Base-by-base conservation (phyloP, 2,113 vertebrate species). In the Hyperopisus bebe region DNA sequence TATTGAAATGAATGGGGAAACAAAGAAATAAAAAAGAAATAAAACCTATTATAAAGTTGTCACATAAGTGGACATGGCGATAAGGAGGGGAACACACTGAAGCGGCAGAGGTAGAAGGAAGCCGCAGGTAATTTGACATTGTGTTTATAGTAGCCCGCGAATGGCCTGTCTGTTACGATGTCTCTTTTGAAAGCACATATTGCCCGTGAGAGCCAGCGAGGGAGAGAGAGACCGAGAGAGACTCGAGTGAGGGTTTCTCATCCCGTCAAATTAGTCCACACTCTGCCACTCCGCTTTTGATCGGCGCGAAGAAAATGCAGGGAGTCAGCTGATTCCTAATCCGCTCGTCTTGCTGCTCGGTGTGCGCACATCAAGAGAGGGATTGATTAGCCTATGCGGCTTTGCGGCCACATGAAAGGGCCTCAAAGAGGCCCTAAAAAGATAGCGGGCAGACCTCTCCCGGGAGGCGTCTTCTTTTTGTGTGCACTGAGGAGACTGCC, bases 321-420 rank as follows among this genome's bases (percentile, higher is more conserved):
- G 21, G 55, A 89, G 91, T 90, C 87, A 91, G 90, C 80, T 87
- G 70, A 90, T 88, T 87, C 90, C 21, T 89, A 92, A 92, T 89
- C 89, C 58, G 42, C 88, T 58, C n/a, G 31, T 50, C 53, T 47
- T 85, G 51, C 44, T 21, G 24, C 70, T 70, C 53, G 7, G 44
- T n/a, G 44, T 44, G 83, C 84, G 42, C 87, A 91, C 50, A 90
- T 90, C 89, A 83, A 84, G 90, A 42, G 58, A 44, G 39, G 90
- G 86, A 89, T 89, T 90, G 84, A 86, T 90, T 90, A 91, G 89
- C 15, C 90, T 83, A n/a, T 17, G 39, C 31, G 80, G 53, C 55
- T n/a, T 19, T 74, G 17, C 35, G 48, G 53, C 82, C 83, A 39
- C 58, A 50, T 90, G 84, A 66, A 86, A 53, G 48, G 47, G 17